phyloP scores from a whole-genome alignment of 2,797 vertebrate genomes.

The Acanthurus lineatus region DNA sequence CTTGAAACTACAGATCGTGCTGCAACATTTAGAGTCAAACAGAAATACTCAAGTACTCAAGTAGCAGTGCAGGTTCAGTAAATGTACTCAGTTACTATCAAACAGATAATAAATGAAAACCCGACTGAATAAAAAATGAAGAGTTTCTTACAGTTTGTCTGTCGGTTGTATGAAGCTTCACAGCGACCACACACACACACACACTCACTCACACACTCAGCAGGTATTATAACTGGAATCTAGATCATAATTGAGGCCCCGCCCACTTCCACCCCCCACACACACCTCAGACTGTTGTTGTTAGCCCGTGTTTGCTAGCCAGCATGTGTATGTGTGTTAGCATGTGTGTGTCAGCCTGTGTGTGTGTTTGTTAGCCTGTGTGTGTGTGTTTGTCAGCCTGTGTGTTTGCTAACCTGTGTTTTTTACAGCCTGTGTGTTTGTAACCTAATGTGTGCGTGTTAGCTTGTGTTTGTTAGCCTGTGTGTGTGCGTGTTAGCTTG shows the following conservation, averaged over 20 bases:
- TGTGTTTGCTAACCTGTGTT: no score
- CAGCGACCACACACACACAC: background rate
- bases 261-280: background rate
- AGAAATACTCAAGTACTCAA: background rate
- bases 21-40: background rate
- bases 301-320: no score
- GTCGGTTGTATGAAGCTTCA: background rate
- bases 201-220: slow-evolving; percentile 14
- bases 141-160: slow-evolving; percentile 31
- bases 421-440: no score
- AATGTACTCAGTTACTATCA: background rate
- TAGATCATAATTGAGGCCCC: slow-evolving; percentile 25
- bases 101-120: background rate
- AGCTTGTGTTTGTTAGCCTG: slow-evolving; percentile 5
- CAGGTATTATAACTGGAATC: slow-evolving; percentile 21
- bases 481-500: background rate
- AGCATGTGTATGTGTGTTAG: no score
- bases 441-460: background rate
- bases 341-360: background rate
- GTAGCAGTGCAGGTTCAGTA: background rate
- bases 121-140: background rate
- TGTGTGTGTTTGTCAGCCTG: background rate
- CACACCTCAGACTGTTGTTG: background rate
- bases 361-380: slow-evolving; percentile 8
- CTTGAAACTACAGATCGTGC: background rate